These are phyloP conservation scores for Carcina quercana DNA, from an alignment of 2,888 invertebrate species.

Conservation along the genomic window DNA sequence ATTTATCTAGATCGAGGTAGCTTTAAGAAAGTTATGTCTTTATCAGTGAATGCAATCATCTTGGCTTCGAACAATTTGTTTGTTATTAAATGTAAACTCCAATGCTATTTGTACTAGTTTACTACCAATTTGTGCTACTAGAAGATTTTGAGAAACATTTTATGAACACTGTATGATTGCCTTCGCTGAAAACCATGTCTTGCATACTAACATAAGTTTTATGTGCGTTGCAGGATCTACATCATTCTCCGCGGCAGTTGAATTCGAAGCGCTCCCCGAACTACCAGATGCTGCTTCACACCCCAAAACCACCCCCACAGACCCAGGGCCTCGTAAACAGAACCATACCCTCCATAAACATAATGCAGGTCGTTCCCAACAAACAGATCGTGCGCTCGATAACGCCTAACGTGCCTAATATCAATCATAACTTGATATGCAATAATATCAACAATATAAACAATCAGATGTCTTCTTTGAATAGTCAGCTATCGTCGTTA, in stretches of 20 bases:
- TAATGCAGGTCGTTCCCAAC: slow-evolving; percentile 37
- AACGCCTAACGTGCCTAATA: slow-evolving; percentile 6
- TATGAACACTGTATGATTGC: no score
- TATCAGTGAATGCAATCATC: not conserved
- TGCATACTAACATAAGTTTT: no score
- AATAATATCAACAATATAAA: slow-evolving; percentile 25
- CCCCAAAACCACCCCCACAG: slow-evolving; percentile 25
- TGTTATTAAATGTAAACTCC: not conserved
- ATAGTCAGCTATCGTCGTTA: slow-evolving; percentile 6
- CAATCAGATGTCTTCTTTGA: slow-evolving; percentile 4
- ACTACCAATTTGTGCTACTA: no score
- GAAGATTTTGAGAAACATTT: no score
- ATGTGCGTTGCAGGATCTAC: slow-evolving; percentile 9
- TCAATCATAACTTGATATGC: slow-evolving; percentile 23
- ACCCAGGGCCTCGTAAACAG: slow-evolving; percentile 22
- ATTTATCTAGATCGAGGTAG: not conserved
- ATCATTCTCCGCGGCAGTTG: slow-evolving; percentile 29
- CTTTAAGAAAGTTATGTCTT: no score
- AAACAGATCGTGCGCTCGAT: slow-evolving; percentile 34
- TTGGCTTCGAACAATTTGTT: not conserved
- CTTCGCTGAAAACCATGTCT: no score
- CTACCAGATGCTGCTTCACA: slow-evolving; percentile 36
- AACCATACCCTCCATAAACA: slow-evolving; percentile 47
- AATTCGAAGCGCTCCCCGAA: slow-evolving; percentile 26
- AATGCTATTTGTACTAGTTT: no score